Conservation (phyloP, 2,888 invertebrate genomes). For the Sphaerophoria taeniata region DNA sequence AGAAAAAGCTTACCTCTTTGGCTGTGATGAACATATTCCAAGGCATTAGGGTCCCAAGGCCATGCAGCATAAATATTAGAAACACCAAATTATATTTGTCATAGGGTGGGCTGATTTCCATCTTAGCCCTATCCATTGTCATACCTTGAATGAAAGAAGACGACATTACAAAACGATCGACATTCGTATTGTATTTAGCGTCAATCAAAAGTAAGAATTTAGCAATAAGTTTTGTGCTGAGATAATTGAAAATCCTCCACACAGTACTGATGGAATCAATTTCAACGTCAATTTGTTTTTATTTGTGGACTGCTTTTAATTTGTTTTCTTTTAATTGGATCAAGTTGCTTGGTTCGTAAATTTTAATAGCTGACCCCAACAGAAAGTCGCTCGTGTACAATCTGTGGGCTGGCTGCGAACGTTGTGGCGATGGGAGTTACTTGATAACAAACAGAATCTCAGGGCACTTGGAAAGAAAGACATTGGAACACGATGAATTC, state of each 20-base stretch:
- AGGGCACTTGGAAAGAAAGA: no score
- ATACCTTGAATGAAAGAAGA: constrained; percentile 81
- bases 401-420: not conserved
- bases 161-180: no score
- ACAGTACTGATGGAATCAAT: constrained; percentile 14
- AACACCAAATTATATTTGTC: constrained; percentile 93
- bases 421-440: not conserved
- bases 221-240: constrained; percentile 42
- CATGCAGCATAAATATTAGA: constrained; percentile 95
- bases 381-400: not conserved
- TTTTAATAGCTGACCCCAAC: constrained; percentile 16
- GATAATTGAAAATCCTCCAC: constrained; percentile 32
- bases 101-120: constrained; percentile 90
- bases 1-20: constrained; percentile 86
- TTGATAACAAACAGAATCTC: no score
- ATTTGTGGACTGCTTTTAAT: not conserved
- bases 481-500: no score
- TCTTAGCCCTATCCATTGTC: constrained; percentile 87
- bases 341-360: constrained; percentile 26
- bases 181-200: constrained; percentile 6
- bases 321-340: constrained; percentile 26
- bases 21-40: constrained; percentile 99
- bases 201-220: constrained; percentile 7
- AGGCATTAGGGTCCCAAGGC: constrained; percentile 95
- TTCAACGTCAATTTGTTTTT: constrained; percentile 1